Percentiles rank a stretch among this genome's conserved stretches.
Conservation (phyloP, 1,140 invertebrate genomes). For the Tenebrio molitor region DNA sequence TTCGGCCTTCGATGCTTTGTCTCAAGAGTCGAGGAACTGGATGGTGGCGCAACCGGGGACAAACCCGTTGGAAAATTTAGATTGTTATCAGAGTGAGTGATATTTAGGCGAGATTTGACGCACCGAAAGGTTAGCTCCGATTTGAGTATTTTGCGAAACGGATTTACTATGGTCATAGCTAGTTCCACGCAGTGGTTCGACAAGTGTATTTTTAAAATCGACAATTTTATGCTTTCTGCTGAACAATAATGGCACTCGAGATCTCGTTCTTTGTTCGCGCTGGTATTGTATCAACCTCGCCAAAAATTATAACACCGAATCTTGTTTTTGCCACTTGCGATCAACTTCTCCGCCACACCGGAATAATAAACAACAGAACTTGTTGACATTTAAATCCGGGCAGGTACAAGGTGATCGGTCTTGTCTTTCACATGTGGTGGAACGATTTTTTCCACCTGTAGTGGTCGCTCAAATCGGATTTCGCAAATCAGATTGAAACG, state of each 20-base stretch:
- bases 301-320: conserved; percentile 8
- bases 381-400: conserved; percentile 25
- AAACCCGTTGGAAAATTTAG: conserved; percentile 5
- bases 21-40: not conserved
- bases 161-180: not conserved
- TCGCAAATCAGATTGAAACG: not conserved
- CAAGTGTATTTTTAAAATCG: conserved; percentile 30
- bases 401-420: conserved; percentile 27
- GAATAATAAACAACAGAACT: conserved; percentile 32
- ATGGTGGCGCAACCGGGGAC: not conserved
- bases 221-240: conserved; percentile 36
- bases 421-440: conserved; percentile 22
- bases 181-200: conserved; percentile 11
- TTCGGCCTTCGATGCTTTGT: too few species aligned
- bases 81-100: not conserved
- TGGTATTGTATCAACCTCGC: conserved; percentile 1
- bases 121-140: not conserved
- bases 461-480: conserved; percentile 20
- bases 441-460: not conserved
- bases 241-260: conserved; percentile 1
- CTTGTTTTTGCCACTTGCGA: not conserved
- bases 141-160: conserved; percentile 6
- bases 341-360: not conserved
- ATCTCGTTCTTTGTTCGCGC: conserved; percentile 3
- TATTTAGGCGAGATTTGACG: not conserved